A percentile compares a stretch with the other conserved stretches of the same genome.
phyloP scores from a whole-genome alignment of 1,140 invertebrate genomes.

The Dermatophagoides farinae region DNA sequence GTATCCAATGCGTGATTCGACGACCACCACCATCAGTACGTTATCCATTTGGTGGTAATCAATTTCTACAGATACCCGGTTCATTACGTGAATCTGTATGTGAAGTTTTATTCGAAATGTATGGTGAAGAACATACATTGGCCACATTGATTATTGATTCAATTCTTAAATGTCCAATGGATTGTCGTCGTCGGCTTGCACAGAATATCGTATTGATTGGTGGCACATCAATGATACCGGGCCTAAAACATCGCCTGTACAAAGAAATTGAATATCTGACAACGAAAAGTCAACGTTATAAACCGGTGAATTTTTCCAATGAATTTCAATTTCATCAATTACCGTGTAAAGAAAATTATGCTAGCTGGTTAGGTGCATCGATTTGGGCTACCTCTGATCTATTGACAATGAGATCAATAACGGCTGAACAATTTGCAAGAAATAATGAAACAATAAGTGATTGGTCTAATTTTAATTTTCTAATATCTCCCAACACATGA shows the following conservation, averaged over 20 bases:
- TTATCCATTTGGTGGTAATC: slow-evolving; percentile 45
- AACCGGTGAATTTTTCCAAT: slow-evolving; percentile 38
- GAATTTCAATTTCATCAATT: slow-evolving; percentile 53
- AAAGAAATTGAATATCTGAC: slow-evolving; percentile 46
- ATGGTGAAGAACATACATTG: slow-evolving; percentile 58
- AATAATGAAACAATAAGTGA: slow-evolving; percentile 39
- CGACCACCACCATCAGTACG: slow-evolving; percentile 32
- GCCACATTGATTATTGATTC: slow-evolving; percentile 62
- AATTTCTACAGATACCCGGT: slow-evolving; percentile 42
- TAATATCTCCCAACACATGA: background rate
- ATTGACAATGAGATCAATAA: slow-evolving; percentile 43
- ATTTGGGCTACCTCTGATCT: slow-evolving; percentile 63
- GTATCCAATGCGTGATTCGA: background rate
- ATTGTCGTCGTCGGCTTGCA: slow-evolving; percentile 45
- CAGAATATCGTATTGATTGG: slow-evolving; percentile 65
- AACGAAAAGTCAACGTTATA: slow-evolving; percentile 37
- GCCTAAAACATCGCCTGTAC: slow-evolving; percentile 49
- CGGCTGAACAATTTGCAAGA: slow-evolving; percentile 50
- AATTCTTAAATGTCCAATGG: slow-evolving; percentile 52
- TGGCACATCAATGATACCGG: slow-evolving; percentile 55
- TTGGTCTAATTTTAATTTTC: slow-evolving; percentile 39
- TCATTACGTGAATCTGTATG: slow-evolving; percentile 47
- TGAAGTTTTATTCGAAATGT: slow-evolving; percentile 62
- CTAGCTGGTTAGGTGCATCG: slow-evolving; percentile 62
- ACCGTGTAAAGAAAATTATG: slow-evolving; percentile 61